Conservation (phyloP, 2,888 invertebrate genomes). For the Sipunculus nudus region DNA sequence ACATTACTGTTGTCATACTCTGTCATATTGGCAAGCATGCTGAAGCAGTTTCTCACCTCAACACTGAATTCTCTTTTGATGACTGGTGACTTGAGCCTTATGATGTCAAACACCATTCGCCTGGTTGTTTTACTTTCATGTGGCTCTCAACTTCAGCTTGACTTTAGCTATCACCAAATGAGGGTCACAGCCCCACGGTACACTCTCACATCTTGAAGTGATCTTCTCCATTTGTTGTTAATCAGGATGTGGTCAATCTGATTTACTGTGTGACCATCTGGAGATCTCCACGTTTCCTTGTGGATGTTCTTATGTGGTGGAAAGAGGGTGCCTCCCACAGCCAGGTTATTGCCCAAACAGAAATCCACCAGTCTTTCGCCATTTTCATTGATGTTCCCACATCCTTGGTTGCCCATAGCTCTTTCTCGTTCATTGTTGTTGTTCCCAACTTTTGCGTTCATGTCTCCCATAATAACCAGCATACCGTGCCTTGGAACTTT, state of each 20-base stretch:
- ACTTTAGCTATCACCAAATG: slow-evolving; percentile 9
- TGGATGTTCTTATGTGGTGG: slow-evolving; percentile 33
- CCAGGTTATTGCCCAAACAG: slow-evolving; percentile 30
- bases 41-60: background rate
- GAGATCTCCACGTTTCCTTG: slow-evolving; percentile 33
- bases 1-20: no score
- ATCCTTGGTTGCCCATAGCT: slow-evolving; percentile 31
- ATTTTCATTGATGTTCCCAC: slow-evolving; percentile 27
- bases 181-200: slow-evolving; percentile 4
- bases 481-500: no score
- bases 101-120: background rate
- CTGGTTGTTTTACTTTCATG: no score
- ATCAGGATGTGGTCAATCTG: slow-evolving; percentile 12
- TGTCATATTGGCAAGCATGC: no score
- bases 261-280: slow-evolving; percentile 26
- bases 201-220: background rate
- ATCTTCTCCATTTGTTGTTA: slow-evolving; percentile 9
- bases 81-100: background rate
- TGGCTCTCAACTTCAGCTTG: slow-evolving; percentile 1
- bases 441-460: slow-evolving; percentile 38
- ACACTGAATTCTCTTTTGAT: background rate
- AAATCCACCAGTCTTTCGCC: slow-evolving; percentile 28
- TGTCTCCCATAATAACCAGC: slow-evolving; percentile 31
- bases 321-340: slow-evolving; percentile 35
- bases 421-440: slow-evolving; percentile 30